Conservation (phyloP, 2,888 invertebrate species). For the Drosophila niveifrons region DNA sequence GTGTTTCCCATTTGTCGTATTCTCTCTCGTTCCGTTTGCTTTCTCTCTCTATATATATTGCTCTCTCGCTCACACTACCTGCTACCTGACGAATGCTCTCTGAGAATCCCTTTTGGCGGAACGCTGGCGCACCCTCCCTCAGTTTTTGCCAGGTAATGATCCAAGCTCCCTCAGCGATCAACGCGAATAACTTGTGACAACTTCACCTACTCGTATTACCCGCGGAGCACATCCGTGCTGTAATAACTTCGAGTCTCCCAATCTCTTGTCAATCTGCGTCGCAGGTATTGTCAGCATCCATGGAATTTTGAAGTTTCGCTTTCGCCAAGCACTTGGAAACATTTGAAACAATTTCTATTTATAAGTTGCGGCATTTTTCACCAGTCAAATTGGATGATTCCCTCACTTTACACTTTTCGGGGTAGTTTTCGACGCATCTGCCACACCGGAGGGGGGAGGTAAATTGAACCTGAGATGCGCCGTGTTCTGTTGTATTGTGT, state of each 20-base stretch:
- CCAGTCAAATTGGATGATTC: constrained; percentile 69
- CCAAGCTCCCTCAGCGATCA: constrained; percentile 52
- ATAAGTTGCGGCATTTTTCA: constrained; percentile 65
- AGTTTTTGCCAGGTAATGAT: constrained; percentile 32
- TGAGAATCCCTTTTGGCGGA: constrained; percentile 20
- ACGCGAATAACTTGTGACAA: constrained; percentile 73
- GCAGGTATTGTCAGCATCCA: constrained; percentile 60
- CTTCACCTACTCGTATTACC: constrained; percentile 63
- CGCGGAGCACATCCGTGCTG: constrained; percentile 46
- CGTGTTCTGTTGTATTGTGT: constrained; percentile 19
- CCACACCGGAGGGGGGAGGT: constrained; percentile 43
- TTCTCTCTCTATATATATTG: constrained; percentile 23
- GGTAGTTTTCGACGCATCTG: constrained; percentile 72
- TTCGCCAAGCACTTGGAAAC: constrained; percentile 31
- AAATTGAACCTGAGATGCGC: constrained; percentile 70
- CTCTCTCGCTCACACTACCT: constrained; percentile 52
- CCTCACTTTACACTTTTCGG: constrained; percentile 35
- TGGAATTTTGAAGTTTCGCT: constrained; percentile 65
- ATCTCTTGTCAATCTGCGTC: constrained; percentile 36
- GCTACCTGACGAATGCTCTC: constrained; percentile 53
- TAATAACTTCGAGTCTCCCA: constrained; percentile 60
- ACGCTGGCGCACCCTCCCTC: constrained; percentile 73
- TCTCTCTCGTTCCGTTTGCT: constrained; percentile 22
- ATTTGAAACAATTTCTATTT: constrained; percentile 59
- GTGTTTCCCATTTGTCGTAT: constrained; percentile 69